These are phyloP conservation scores for human (Homo sapiens) DNA, from an alignment of 2,113 vertebrate genomes.

Conservation along the genomic window GRCh38 chr12:123089501-123090000, in stretches of 20 bases:
- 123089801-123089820: background rate
- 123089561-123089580: background rate
- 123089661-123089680: background rate
- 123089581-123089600: background rate
- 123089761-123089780: background rate
- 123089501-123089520: background rate
- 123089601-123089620: background rate
- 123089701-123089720: background rate
- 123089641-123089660: too few species aligned
- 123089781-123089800: background rate
- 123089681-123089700: accelerated
- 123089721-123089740: background rate
- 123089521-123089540: background rate
- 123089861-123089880: background rate
- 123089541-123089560: background rate
- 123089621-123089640: background rate
- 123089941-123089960: accelerated
- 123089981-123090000: accelerated
- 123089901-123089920: background rate
- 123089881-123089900: background rate
- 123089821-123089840: background rate
- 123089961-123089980: background rate
- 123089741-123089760: background rate
- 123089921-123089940: background rate
- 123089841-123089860: background rate